These are phyloP conservation scores for Cyphomyrus plagiostoma DNA, from an alignment of 2,113 vertebrate genomes.

Conservation along the genomic window DNA sequence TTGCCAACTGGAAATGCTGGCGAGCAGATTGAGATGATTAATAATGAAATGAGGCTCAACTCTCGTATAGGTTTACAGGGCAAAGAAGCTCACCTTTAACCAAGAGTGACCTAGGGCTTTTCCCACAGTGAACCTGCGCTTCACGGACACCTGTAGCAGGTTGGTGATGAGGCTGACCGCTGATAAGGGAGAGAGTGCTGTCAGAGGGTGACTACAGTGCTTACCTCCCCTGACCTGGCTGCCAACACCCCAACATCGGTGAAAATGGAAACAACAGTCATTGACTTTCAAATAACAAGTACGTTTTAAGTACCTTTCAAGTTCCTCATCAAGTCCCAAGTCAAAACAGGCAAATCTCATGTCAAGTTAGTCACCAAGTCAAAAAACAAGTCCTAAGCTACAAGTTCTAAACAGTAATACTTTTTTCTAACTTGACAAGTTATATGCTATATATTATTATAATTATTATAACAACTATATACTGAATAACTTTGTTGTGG, in stretches of 20 bases:
- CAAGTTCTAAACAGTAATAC: background rate
- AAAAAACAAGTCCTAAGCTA: background rate
- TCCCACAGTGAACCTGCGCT: conserved; percentile 58
- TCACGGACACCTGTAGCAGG: conserved; percentile 64
- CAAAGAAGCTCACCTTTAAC: conserved; percentile 51
- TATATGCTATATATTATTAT: background rate
- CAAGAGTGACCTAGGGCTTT: conserved; percentile 62
- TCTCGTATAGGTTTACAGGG: background rate
- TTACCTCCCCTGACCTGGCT: background rate
- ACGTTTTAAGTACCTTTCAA: background rate
- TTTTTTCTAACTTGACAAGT: background rate
- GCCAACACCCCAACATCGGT: background rate
- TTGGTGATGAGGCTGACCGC: conserved; percentile 66
- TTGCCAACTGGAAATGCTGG: background rate
- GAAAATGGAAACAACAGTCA: background rate
- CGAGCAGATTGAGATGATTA: background rate
- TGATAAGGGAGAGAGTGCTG: conserved; percentile 24
- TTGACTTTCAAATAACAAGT: background rate
- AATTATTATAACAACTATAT: background rate
- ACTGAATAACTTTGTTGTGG: background rate
- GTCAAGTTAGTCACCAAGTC: background rate
- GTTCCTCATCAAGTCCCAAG: background rate
- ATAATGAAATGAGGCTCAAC: background rate
- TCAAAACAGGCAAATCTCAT: background rate
- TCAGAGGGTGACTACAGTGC: background rate